phyloP scores from a whole-genome alignment of 2,888 invertebrate genomes.

The Drosophila meridionalis region DNA sequence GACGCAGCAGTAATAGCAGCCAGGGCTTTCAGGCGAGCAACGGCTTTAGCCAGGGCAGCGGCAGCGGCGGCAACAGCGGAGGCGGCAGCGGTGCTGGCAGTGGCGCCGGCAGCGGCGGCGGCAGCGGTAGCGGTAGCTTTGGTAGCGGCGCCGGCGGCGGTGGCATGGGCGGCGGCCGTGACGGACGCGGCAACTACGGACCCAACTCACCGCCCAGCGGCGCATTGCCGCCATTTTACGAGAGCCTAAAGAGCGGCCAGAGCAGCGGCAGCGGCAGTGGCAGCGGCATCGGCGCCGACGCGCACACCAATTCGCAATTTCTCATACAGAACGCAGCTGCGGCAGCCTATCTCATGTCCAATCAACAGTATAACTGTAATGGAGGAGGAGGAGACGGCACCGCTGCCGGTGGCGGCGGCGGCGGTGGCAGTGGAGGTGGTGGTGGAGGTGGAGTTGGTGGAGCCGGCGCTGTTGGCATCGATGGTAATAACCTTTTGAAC shows the following conservation, averaged over 20 bases:
- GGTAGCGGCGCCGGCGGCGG: constrained; percentile 87
- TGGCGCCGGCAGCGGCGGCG: constrained; percentile 62
- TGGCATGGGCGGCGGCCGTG: constrained; percentile 91
- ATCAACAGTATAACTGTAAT: constrained; percentile 72
- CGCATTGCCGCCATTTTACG: constrained; percentile 95
- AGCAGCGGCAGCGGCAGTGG: constrained; percentile 14
- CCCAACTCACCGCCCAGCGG: constrained; percentile 95
- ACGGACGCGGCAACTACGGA: constrained; percentile 93
- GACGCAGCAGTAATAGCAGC: constrained; percentile 87
- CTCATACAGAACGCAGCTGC: constrained; percentile 88
- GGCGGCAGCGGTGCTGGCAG: constrained; percentile 57
- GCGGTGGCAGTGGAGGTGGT: constrained; percentile 69
- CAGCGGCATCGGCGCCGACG: constrained; percentile 75
- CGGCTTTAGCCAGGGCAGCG: constrained; percentile 77
- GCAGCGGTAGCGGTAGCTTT: constrained; percentile 86
- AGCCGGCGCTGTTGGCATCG: constrained; percentile 55
- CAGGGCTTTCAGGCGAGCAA: constrained; percentile 83
- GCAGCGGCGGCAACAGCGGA: constrained; percentile 52
- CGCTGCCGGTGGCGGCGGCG: constrained; percentile 84
- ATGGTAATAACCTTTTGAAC: constrained; percentile 84
- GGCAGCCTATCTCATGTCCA: constrained; percentile 87
- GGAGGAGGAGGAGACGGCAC: constrained; percentile 11
- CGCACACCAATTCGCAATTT: constrained; percentile 86
- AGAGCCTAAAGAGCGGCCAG: constrained; percentile 93
- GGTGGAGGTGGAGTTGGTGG: constrained; percentile 86